Evolutionary conservation across 2,113 vertebrate genomes (phyloP).

Genomic region (human (Homo sapiens)): DNA sequence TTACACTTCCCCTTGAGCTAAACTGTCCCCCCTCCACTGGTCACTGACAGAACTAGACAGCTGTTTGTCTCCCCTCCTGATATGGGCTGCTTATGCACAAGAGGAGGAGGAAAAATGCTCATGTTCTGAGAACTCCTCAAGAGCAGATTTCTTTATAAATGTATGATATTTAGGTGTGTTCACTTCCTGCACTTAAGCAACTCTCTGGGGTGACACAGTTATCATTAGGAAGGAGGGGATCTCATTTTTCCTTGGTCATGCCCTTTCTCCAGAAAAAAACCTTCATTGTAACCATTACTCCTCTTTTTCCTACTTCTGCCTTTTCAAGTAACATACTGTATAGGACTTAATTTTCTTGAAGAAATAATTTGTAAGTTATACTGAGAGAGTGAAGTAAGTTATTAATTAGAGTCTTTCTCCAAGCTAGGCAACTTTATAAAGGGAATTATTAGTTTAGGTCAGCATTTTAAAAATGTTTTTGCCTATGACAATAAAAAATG

Average conservation of each 20-base stretch:
- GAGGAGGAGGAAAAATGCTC: neutral
- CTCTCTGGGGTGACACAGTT: neutral
- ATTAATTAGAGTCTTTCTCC: neutral
- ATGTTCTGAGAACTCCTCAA: neutral
- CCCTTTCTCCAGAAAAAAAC: neutral
- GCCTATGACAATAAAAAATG: neutral
- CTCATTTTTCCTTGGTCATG: neutral
- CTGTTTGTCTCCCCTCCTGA: neutral
- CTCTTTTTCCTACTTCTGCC: neutral
- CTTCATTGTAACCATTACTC: neutral
- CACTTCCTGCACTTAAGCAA: neutral
- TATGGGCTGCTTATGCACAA: neutral
- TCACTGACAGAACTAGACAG: neutral
- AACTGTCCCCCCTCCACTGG: neutral
- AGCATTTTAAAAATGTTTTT: neutral
- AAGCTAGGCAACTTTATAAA: neutral
- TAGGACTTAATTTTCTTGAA: constrained; percentile 25
- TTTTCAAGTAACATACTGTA: neutral
- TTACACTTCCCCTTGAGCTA: neutral
- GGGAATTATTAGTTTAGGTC: neutral
- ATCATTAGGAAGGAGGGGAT: neutral
- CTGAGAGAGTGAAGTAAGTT: neutral
- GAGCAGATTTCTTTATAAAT: neutral
- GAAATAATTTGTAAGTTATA: neutral
- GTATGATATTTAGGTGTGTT: neutral